Base-by-base conservation (phyloP, 2,888 invertebrate genomes). In the Philonicus albiceps region DNA sequence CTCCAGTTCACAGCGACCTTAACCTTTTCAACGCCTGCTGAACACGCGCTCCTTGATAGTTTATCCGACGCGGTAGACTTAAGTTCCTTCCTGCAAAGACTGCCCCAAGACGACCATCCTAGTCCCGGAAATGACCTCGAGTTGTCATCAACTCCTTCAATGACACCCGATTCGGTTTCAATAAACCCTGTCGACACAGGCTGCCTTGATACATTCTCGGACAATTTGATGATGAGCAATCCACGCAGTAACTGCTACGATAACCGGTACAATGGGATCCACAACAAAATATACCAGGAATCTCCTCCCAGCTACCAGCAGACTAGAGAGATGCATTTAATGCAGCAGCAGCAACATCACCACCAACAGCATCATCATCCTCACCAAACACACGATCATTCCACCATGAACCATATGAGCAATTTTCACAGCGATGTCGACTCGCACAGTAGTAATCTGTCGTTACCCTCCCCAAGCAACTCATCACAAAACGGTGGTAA, bases 1-100 rank as follows among this genome's bases (percentile, higher is more conserved):
- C 93, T 96, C 80, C 97, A 96, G 90, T 97, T 97, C 91, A 95
- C 96, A 8, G 96, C 96, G 2, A 96, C 96, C 0, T 91, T 97
- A 85, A 96, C 96, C 83, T 96, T 97, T 90, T 95, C 96, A 76
- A 95, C 95, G 76, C 94, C 96, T 16, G 95, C 96, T 49, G 97
- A 97, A 92, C 95, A 96, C 89, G 94, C 95, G 2, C 93, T 97
- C 83, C 93, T 97, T 89, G 96, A 96, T 89, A 95, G 95, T 89
- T 93, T 97, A 13, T 95, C 96, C 49, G 97, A 97, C 90, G 95
- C 96, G 0, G 96, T 96, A 22, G 97, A 97, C 90, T 93, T 97
- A 83, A 95, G 95, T 87, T 94, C 94, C 86, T 96, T 97, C 91
- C 93, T 97, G 87, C 96, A 96, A 90, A 94, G 96, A 89, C 92